Evolutionary conservation across 2,888 invertebrate species (phyloP).

Genomic region (Apamea anceps): DNA sequence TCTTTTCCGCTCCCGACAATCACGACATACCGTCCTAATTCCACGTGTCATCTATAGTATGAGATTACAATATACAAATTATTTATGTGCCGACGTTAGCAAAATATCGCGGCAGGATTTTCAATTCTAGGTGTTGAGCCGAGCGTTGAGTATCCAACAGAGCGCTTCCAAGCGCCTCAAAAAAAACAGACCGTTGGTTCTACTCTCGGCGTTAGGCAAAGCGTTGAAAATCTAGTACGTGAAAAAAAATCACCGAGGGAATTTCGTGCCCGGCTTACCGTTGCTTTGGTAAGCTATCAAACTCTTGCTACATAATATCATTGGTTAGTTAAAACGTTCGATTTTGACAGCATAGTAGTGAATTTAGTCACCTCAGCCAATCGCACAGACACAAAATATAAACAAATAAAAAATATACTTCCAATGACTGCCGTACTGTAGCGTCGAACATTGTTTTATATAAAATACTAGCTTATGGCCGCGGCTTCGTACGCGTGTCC

Average conservation of each 20-base stretch:
- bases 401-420: slow-evolving; percentile 33
- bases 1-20: neutral
- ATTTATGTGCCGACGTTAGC: neutral
- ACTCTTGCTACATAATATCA: neutral
- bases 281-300: too few relatives aligned
- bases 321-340: neutral
- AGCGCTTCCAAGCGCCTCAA: too few relatives aligned
- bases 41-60: neutral
- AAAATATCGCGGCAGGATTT: neutral
- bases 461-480: neutral
- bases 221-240: too few relatives aligned
- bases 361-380: slow-evolving; percentile 6
- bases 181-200: too few relatives aligned
- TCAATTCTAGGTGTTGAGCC: neutral
- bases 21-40: neutral
- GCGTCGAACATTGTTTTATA: slow-evolving; percentile 22
- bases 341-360: slow-evolving; percentile 25
- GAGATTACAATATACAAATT: neutral
- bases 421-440: neutral
- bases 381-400: slow-evolving; percentile 31
- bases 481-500: neutral
- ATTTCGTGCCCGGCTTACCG: neutral
- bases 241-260: too few relatives aligned
- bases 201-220: too few relatives aligned
- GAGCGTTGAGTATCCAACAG: too few relatives aligned